phyloP scores from a whole-genome alignment of 1,140 invertebrate species.

The Listronotus oregonensis region DNA sequence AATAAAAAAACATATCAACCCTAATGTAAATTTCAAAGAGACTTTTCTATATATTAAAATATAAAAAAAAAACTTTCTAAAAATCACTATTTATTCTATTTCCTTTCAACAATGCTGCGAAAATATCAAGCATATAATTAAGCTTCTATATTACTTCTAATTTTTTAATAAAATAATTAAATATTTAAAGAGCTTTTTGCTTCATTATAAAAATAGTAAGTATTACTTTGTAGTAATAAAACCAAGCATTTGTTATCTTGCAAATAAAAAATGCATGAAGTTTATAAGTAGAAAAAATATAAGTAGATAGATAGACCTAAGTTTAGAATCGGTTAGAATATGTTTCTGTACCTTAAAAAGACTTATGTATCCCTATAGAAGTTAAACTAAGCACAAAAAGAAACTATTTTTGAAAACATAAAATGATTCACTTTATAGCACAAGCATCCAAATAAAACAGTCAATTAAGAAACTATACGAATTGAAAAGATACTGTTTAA shows the following conservation, averaged over 20 bases:
- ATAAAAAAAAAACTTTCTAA: constrained; percentile 6
- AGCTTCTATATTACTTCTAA: constrained; percentile 12
- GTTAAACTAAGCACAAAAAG: constrained; percentile 9
- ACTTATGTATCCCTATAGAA: constrained; percentile 44
- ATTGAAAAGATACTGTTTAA: background rate
- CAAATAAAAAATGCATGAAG: constrained; percentile 49
- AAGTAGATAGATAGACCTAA: constrained; percentile 32
- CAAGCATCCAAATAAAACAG: constrained; percentile 5
- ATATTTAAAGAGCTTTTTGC: constrained; percentile 19
- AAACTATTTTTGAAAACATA: background rate
- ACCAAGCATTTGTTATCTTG: constrained; percentile 52
- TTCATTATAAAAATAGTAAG: constrained; percentile 20
- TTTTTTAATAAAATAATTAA: constrained; percentile 10
- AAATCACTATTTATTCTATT: constrained; percentile 27
- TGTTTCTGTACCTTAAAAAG: constrained; percentile 44
- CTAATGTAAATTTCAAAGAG: constrained; percentile 15
- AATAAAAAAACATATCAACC: constrained; percentile 34
- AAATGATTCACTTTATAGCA: constrained; percentile 6
- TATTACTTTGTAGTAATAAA: constrained; percentile 29
- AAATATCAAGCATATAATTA: constrained; percentile 4
- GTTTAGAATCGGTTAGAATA: constrained; percentile 37
- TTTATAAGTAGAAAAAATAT: constrained; percentile 39
- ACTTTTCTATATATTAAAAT: background rate
- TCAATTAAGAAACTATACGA: constrained; percentile 38
- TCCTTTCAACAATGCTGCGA: constrained; percentile 13